phyloP scores from a whole-genome alignment of 2,113 vertebrate species.

The Hemichromis elongatus region DNA sequence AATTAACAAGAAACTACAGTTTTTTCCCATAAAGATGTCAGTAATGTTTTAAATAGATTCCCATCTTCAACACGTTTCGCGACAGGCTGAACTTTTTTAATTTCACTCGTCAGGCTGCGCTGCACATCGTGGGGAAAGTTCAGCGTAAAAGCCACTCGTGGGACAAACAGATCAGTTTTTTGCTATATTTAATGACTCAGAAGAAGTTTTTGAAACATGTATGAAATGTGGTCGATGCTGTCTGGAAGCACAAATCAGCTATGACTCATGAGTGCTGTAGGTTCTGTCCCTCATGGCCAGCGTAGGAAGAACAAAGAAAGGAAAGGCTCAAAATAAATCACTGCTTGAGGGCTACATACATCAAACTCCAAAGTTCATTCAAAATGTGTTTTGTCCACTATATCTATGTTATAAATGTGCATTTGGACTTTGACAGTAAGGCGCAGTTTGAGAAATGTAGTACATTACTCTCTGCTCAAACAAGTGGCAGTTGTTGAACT shows the following conservation, averaged over 20 bases:
- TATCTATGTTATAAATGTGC: constrained; percentile 52
- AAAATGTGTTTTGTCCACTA: constrained; percentile 54
- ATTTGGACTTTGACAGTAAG: constrained; percentile 51
- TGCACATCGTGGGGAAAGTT: background rate
- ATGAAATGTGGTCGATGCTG: constrained; percentile 41
- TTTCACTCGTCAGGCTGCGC: background rate
- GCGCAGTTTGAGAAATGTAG: constrained; percentile 51
- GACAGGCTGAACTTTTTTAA: constrained; percentile 30
- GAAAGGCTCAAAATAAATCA: constrained; percentile 60
- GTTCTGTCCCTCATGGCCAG: constrained; percentile 38
- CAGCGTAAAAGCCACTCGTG: background rate
- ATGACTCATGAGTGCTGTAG: constrained; percentile 51
- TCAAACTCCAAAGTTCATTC: constrained; percentile 55
- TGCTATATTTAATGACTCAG: constrained; percentile 37
- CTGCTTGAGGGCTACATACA: constrained; percentile 50
- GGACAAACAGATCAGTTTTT: constrained; percentile 20
- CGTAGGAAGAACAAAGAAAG: constrained; percentile 32
- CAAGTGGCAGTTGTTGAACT: constrained; percentile 49
- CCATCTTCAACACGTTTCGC: background rate
- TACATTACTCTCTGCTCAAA: constrained; percentile 45
- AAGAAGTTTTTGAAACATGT: constrained; percentile 37
- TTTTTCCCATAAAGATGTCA: constrained; percentile 7
- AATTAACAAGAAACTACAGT: constrained; percentile 18
- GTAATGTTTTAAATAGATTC: background rate
- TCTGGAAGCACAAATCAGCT: constrained; percentile 54